phyloP scores from a whole-genome alignment of 2,797 vertebrate species.

The Hyperoplus immaculatus region DNA sequence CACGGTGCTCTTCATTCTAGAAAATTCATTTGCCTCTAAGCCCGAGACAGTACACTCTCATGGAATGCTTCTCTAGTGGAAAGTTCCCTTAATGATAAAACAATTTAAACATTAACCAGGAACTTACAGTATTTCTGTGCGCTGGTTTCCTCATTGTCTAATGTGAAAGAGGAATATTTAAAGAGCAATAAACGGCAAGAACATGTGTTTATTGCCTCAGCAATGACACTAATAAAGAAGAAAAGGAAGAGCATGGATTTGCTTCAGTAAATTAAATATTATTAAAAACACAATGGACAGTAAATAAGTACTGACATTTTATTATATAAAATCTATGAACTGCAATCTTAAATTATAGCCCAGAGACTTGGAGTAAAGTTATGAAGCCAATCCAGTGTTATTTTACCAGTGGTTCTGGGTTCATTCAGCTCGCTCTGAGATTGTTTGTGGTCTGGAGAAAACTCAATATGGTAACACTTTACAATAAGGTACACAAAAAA shows the following conservation, averaged over 20 bases:
- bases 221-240: not conserved
- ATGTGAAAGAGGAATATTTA: not conserved
- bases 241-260: not conserved
- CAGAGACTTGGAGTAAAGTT: not conserved
- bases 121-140: too few relatives aligned
- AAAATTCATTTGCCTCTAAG: not conserved
- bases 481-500: too few relatives aligned
- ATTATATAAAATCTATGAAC: not conserved
- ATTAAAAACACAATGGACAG: not conserved
- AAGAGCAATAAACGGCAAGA: not conserved
- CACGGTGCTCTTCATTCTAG: not conserved
- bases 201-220: not conserved
- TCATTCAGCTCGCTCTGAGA: not conserved
- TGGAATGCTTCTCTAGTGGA: too few relatives aligned
- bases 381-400: not conserved
- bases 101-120: too few relatives aligned
- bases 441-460: slow-evolving; percentile 5
- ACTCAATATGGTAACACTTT: slow-evolving; percentile 17
- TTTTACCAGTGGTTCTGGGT: not conserved
- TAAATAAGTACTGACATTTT: not conserved
- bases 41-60: too few relatives aligned
- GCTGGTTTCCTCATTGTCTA: too few relatives aligned
- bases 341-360: not conserved
- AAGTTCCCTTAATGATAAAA: too few relatives aligned
- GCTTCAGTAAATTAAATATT: not conserved